phyloP scores from a whole-genome alignment of 1,140 invertebrate genomes.

The Drosophila prosaltans region DNA sequence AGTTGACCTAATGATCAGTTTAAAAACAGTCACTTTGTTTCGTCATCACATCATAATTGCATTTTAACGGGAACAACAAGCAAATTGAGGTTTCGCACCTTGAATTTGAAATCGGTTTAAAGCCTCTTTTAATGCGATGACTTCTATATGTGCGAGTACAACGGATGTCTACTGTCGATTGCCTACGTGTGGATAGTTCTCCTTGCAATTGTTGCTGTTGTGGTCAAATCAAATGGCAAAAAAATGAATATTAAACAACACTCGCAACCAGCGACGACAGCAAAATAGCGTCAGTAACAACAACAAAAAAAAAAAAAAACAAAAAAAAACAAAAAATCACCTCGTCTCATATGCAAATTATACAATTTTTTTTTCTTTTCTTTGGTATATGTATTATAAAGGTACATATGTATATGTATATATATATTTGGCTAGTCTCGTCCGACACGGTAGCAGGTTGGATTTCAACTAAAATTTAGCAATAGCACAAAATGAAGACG shows the following conservation, averaged over 20 bases:
- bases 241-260: constrained; percentile 78
- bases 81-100: constrained; percentile 32
- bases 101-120: constrained; percentile 53
- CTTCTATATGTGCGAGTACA: neutral
- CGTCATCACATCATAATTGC: neutral
- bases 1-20: too few species aligned
- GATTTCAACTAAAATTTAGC: constrained; percentile 32
- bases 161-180: neutral
- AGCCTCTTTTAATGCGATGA: constrained; percentile 34
- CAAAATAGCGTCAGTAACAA: neutral
- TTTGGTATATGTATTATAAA: too few species aligned
- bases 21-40: neutral
- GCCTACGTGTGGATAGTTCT: neutral
- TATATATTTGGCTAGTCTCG: constrained; percentile 13
- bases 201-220: constrained; percentile 57
- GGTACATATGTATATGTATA: too few species aligned
- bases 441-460: constrained; percentile 37
- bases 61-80: too few species aligned
- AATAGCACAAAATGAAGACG: constrained; percentile 11
- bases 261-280: constrained; percentile 21
- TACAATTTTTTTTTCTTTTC: neutral
- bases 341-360: constrained; percentile 53
- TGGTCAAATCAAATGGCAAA: constrained; percentile 74
- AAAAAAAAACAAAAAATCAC: neutral
- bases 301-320: neutral